A percentile compares a stretch with the other conserved stretches of the same genome.
phyloP scores from a whole-genome alignment of 2,113 vertebrate genomes.

The Asarcornis scutulata region DNA sequence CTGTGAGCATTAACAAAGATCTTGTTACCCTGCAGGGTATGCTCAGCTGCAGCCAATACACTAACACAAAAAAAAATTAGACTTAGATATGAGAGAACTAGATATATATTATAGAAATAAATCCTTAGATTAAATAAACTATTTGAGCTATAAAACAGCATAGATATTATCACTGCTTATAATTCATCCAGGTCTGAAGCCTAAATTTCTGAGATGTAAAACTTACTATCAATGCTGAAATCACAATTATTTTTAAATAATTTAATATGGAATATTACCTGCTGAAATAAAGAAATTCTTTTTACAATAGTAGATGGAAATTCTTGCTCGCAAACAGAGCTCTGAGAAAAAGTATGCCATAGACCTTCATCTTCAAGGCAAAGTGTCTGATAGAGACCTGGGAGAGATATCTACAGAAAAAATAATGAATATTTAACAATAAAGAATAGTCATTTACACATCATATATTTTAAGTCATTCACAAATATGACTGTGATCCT shows the following conservation, averaged over 20 bases:
- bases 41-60: background rate
- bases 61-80: background rate
- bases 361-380: slow-evolving; percentile 87
- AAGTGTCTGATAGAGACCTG: slow-evolving; percentile 86
- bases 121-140: background rate
- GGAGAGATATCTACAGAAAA: slow-evolving; percentile 85
- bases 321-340: slow-evolving; percentile 92
- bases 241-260: background rate
- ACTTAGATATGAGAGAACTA: background rate
- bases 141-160: background rate
- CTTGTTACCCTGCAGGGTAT: background rate
- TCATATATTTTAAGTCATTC: background rate
- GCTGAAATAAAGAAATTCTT: slow-evolving; percentile 92
- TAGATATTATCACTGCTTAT: background rate
- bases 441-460: background rate
- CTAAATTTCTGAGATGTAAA: background rate
- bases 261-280: slow-evolving; percentile 79
- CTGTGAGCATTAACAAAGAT: background rate
- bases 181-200: background rate
- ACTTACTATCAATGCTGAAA: background rate
- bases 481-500: background rate
- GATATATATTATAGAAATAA: background rate
- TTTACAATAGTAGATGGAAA: slow-evolving; percentile 85
- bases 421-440: background rate
- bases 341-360: slow-evolving; percentile 89